Percentiles rank a stretch among this genome's conserved stretches.
Conservation (phyloP, 1,140 invertebrate genomes). For the Penaeus indicus region DNA sequence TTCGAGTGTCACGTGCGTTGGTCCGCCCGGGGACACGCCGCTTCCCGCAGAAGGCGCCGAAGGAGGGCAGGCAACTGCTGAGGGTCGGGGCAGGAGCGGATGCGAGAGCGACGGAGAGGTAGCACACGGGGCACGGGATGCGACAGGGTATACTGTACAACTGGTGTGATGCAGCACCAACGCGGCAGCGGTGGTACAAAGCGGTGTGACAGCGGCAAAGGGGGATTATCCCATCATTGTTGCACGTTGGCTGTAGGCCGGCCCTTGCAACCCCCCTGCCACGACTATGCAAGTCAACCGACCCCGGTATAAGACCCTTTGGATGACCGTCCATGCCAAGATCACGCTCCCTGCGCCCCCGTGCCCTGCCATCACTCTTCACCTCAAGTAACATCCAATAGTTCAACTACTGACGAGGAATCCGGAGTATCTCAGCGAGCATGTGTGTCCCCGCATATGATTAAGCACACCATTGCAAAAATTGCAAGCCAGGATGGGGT, state of each 20-base stretch:
- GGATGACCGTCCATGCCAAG: too few species aligned
- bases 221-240: constrained; percentile 64
- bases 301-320: constrained; percentile 46
- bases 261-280: constrained; percentile 51
- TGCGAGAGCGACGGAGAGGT: neutral
- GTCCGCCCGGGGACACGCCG: neutral
- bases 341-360: neutral
- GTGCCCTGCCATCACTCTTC: neutral
- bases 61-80: neutral
- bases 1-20: neutral
- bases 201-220: constrained; percentile 62
- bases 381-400: neutral
- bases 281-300: constrained; percentile 54
- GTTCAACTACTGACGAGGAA: neutral
- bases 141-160: constrained; percentile 32
- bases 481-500: constrained; percentile 51
- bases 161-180: constrained; percentile 61
- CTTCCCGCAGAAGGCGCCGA: constrained; percentile 36
- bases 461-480: constrained; percentile 57
- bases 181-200: constrained; percentile 58
- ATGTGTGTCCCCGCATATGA: constrained; percentile 55
- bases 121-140: neutral
- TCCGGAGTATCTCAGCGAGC: constrained; percentile 18
- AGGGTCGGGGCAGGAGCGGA: neutral
- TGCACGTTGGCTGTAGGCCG: constrained; percentile 58